Conservation (phyloP, 2,113 vertebrate species). For the Tor tambroides region DNA sequence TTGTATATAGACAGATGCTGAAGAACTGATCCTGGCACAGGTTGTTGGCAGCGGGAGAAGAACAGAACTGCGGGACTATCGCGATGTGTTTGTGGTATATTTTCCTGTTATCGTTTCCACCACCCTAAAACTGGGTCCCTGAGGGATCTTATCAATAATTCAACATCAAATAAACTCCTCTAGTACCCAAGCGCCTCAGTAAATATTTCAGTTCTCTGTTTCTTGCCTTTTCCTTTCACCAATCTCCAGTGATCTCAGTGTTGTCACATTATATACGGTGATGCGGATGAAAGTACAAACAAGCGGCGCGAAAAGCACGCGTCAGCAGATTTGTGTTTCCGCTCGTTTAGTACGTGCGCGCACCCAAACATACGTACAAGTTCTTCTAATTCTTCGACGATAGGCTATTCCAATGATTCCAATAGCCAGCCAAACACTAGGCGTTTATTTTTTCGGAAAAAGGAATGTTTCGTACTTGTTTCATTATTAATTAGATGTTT, state of each 20-base stretch:
- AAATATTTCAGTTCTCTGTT: conserved; percentile 35
- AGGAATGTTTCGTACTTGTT: background rate
- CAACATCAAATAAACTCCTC: conserved; percentile 50
- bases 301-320: too few species aligned
- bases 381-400: too few species aligned
- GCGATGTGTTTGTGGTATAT: background rate
- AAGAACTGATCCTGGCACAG: background rate
- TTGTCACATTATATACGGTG: too few species aligned
- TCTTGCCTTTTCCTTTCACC: too few species aligned
- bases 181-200: background rate
- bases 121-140: background rate
- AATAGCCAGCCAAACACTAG: background rate
- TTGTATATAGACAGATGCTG: background rate
- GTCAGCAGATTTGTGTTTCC: too few species aligned
- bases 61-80: background rate
- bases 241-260: too few species aligned
- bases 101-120: background rate
- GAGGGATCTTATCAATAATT: conserved; percentile 51
- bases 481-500: background rate
- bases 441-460: background rate
- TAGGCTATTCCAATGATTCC: too few species aligned
- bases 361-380: too few species aligned
- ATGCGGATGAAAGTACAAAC: too few species aligned
- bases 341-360: too few species aligned
- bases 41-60: background rate